Conservation (phyloP, 2,888 invertebrate species). For the Melangyna quadrimaculata region DNA sequence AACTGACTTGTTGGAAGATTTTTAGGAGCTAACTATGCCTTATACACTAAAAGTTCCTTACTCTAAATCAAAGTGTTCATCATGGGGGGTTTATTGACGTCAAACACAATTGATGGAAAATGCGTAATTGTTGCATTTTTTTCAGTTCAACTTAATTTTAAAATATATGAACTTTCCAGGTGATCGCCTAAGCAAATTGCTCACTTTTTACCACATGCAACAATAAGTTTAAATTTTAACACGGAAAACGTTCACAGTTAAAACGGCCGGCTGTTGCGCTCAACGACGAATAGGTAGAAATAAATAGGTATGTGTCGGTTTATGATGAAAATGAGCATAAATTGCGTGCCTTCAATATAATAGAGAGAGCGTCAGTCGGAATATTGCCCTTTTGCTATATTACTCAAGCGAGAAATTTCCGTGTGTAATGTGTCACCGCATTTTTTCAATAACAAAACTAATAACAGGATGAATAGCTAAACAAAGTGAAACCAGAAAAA, state of each 20-base stretch:
- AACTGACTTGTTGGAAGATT: too few relatives aligned
- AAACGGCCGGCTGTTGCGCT: background rate
- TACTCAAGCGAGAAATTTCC: constrained; percentile 69
- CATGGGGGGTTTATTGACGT: background rate
- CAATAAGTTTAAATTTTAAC: constrained; percentile 55
- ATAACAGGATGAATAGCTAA: constrained; percentile 44
- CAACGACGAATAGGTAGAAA: background rate
- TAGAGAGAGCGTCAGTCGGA: constrained; percentile 19
- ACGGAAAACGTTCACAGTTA: constrained; percentile 42
- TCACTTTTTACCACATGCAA: constrained; percentile 52
- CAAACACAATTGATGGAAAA: background rate
- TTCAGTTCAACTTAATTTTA: constrained; percentile 3
- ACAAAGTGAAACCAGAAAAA: background rate
- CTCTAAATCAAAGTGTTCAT: background rate
- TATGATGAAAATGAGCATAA: constrained; percentile 15
- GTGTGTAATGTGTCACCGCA: constrained; percentile 71
- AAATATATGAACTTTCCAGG: constrained; percentile 43
- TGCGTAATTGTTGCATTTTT: background rate
- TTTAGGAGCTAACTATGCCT: too few relatives aligned
- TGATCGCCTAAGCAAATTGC: constrained; percentile 53
- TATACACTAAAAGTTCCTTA: too few relatives aligned
- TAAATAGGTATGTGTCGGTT: background rate
- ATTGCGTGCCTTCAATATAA: constrained; percentile 63
- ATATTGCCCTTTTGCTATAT: constrained; percentile 9
- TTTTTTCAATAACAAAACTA: constrained; percentile 57